Evolutionary conservation across 2,113 vertebrate species (phyloP).

Genomic region (Cephalopterus ornatus): DNA sequence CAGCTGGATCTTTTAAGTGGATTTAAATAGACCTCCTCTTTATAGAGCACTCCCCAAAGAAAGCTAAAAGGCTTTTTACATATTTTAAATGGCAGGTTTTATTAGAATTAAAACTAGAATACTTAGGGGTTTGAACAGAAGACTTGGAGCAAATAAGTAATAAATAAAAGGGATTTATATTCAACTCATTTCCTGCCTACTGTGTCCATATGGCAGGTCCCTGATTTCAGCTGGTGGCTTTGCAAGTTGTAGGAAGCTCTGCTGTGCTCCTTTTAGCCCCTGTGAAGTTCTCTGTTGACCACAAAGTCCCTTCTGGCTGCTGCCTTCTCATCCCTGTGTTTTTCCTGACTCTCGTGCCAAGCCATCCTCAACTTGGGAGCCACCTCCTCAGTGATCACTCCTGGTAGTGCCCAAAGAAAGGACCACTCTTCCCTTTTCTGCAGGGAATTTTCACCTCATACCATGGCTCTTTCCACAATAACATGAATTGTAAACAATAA

Average conservation of each 20-base stretch:
- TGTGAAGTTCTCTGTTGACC: background rate
- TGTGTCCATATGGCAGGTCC: background rate
- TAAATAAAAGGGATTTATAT: background rate
- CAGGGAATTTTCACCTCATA: background rate
- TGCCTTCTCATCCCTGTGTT: background rate
- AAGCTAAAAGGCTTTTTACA: background rate
- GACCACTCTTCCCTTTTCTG: background rate
- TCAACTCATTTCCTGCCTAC: background rate
- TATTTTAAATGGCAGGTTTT: slow-evolving; percentile 15
- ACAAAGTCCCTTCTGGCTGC: background rate
- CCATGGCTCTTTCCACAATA: background rate
- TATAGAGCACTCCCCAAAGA: background rate
- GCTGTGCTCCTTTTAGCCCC: background rate
- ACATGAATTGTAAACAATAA: background rate
- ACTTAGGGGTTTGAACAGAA: background rate
- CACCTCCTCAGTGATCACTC: background rate
- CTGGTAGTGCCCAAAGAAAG: background rate
- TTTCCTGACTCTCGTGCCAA: background rate
- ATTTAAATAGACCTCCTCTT: slow-evolving; percentile 24
- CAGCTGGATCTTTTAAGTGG: slow-evolving; percentile 1
- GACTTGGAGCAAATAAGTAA: background rate
- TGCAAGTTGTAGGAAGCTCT: background rate
- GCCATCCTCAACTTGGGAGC: background rate
- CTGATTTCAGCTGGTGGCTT: background rate
- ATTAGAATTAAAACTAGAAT: background rate